phyloP scores from a whole-genome alignment of 2,797 vertebrate species.

The Enteromius mattozi region DNA sequence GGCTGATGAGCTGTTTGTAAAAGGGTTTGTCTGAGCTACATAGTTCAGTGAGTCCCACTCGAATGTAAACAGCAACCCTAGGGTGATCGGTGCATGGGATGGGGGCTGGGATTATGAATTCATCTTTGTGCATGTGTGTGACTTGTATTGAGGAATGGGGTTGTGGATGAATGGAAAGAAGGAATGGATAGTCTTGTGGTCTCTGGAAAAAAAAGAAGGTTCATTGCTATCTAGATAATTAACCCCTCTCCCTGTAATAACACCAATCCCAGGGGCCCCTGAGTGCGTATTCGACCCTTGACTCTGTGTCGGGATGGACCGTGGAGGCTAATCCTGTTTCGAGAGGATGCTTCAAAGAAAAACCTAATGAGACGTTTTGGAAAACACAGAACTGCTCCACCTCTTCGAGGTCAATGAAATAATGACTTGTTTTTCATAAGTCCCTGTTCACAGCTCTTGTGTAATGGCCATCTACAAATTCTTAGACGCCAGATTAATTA shows the following conservation, averaged over 20 bases:
- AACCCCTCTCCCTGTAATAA: slow-evolving; percentile 47
- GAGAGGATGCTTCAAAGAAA: slow-evolving; percentile 38
- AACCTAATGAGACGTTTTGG: slow-evolving; percentile 46
- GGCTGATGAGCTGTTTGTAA: slow-evolving; percentile 60
- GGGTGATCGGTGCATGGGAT: slow-evolving; percentile 29
- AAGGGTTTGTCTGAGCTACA: slow-evolving; percentile 52
- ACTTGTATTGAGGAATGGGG: slow-evolving; percentile 7
- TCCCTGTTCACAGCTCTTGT: slow-evolving; percentile 18
- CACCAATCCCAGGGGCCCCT: slow-evolving; percentile 33
- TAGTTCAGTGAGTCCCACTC: slow-evolving; percentile 59
- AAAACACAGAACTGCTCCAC: slow-evolving; percentile 44
- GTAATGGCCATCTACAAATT: slow-evolving; percentile 9
- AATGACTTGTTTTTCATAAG: slow-evolving; percentile 40
- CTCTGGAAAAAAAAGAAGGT: slow-evolving; percentile 38
- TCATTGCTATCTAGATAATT: slow-evolving; percentile 60
- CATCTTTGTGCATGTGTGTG: slow-evolving; percentile 29
- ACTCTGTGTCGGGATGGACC: slow-evolving; percentile 28
- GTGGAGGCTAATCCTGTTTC: slow-evolving; percentile 50
- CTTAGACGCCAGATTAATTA: slow-evolving; percentile 36
- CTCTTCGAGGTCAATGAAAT: slow-evolving; percentile 39
- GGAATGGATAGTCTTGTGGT: slow-evolving; percentile 52
- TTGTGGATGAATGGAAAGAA: slow-evolving; percentile 38
- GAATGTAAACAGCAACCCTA: slow-evolving; percentile 54
- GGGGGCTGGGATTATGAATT: slow-evolving; percentile 12
- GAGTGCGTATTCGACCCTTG: slow-evolving; percentile 34